A percentile compares a stretch with the other conserved stretches of the same genome.
Conservation (phyloP, 1,140 invertebrate genomes). For the Drosophila arawakana region DNA sequence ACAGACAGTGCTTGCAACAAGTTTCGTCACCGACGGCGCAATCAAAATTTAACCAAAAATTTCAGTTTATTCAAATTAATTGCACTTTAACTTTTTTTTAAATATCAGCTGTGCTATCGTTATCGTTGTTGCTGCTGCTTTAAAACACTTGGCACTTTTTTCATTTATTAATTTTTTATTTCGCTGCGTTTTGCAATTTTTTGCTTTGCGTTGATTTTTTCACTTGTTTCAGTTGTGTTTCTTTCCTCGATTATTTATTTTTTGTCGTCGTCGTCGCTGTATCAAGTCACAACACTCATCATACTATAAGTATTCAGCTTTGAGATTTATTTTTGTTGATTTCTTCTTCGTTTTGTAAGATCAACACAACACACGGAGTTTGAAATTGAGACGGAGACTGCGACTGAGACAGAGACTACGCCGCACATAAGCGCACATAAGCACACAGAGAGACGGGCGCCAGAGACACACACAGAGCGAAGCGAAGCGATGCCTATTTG, state of each 20-base stretch:
- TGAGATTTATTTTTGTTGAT: constrained; percentile 6
- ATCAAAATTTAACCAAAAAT: constrained; percentile 17
- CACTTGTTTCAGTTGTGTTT: too few relatives aligned
- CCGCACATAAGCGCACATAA: constrained; percentile 44
- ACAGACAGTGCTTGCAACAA: constrained; percentile 20
- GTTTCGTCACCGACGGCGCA: constrained; percentile 48
- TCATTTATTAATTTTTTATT: constrained; percentile 13
- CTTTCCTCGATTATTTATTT: too few relatives aligned
- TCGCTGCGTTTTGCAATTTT: too few relatives aligned
- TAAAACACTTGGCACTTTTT: constrained; percentile 65
- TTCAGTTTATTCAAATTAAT: constrained; percentile 31
- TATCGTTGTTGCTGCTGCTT: constrained; percentile 13
- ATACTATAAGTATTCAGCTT: too few relatives aligned
- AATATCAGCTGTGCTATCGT: neutral
- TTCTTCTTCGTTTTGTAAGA: neutral
- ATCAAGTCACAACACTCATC: too few relatives aligned
- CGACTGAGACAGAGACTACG: neutral
- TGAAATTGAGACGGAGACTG: neutral
- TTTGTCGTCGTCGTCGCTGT: too few relatives aligned
- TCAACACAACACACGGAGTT: too few relatives aligned
- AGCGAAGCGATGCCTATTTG: constrained; percentile 10
- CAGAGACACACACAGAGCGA: constrained; percentile 49
- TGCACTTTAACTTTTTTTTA: neutral
- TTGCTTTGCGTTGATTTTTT: too few relatives aligned
- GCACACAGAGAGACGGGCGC: constrained; percentile 45